Conservation (phyloP, 1,140 invertebrate species). For the Drosophila orosa region DNA sequence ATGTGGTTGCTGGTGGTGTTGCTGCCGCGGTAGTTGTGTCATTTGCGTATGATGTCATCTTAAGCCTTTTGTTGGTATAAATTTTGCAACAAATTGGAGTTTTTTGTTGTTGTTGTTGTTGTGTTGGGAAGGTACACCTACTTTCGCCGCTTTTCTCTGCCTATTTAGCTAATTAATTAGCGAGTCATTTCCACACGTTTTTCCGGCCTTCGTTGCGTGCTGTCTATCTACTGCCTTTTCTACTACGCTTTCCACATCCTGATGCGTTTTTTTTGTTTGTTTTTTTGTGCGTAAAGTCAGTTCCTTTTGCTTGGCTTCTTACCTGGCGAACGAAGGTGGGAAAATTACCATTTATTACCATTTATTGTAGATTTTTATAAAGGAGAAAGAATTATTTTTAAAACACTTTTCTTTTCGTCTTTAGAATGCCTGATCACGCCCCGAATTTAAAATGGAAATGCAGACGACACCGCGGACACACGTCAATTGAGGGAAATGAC, state of each 20-base stretch:
- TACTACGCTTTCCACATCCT: slow-evolving; percentile 59
- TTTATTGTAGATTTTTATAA: too few species aligned
- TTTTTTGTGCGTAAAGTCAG: slow-evolving; percentile 50
- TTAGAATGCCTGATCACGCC: slow-evolving; percentile 46
- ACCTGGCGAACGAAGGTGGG: slow-evolving; percentile 45
- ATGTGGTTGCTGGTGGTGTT: slow-evolving; percentile 36
- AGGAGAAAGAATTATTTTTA: too few species aligned
- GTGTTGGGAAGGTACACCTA: slow-evolving; percentile 39
- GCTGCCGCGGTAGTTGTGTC: slow-evolving; percentile 66
- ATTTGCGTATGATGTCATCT: slow-evolving; percentile 81
- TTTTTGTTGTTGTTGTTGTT: slow-evolving; percentile 15
- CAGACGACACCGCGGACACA: slow-evolving; percentile 17
- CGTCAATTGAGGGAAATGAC: slow-evolving; percentile 54
- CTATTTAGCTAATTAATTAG: slow-evolving; percentile 74
- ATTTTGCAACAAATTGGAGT: slow-evolving; percentile 33
- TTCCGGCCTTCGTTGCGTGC: slow-evolving; percentile 42
- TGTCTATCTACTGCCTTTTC: slow-evolving; percentile 38
- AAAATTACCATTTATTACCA: too few species aligned
- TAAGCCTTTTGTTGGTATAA: slow-evolving; percentile 38
- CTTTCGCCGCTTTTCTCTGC: slow-evolving; percentile 54
- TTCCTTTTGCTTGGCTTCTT: slow-evolving; percentile 60
- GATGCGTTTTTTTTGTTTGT: slow-evolving; percentile 37
- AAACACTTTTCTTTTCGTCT: slow-evolving; percentile 21
- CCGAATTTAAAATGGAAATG: slow-evolving; percentile 42
- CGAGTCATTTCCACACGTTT: slow-evolving; percentile 48